Evolutionary conservation across 2,113 vertebrate species (phyloP).

Genomic region (Sphyrna mokarran): DNA sequence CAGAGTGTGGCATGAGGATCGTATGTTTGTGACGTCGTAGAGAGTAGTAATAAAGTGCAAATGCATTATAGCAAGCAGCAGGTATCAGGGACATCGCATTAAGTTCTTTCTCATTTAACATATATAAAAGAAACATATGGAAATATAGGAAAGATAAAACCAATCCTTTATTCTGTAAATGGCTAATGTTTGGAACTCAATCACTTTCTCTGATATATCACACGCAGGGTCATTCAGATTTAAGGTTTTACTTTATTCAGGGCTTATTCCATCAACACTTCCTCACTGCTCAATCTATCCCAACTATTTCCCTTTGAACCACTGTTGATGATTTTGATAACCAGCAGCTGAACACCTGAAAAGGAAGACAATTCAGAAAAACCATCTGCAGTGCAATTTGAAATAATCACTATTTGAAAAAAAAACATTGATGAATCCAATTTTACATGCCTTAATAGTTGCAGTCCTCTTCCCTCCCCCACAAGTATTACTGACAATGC

Average conservation of each 20-base stretch:
- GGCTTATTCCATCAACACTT: background rate
- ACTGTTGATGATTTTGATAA: background rate
- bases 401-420: background rate
- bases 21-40: slow-evolving; percentile 42
- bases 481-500: slow-evolving; percentile 4
- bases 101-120: no score
- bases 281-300: background rate
- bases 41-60: background rate
- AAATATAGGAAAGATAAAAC: background rate
- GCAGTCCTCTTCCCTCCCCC: background rate
- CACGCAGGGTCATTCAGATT: no score
- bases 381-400: background rate
- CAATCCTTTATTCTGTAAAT: background rate
- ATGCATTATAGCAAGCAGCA: background rate
- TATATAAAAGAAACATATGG: background rate
- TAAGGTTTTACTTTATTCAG: background rate
- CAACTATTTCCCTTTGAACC: background rate
- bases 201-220: background rate
- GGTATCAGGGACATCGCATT: background rate
- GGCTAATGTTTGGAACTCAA: background rate
- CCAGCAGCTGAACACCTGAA: no score
- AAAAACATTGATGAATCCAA: background rate
- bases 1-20: slow-evolving; percentile 39
- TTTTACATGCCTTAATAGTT: background rate
- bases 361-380: background rate